Percentiles rank a stretch among this genome's conserved stretches.
phyloP scores from a whole-genome alignment of 35 echinoderm and acorn worm genomes.

The Anneissia japonica region DNA sequence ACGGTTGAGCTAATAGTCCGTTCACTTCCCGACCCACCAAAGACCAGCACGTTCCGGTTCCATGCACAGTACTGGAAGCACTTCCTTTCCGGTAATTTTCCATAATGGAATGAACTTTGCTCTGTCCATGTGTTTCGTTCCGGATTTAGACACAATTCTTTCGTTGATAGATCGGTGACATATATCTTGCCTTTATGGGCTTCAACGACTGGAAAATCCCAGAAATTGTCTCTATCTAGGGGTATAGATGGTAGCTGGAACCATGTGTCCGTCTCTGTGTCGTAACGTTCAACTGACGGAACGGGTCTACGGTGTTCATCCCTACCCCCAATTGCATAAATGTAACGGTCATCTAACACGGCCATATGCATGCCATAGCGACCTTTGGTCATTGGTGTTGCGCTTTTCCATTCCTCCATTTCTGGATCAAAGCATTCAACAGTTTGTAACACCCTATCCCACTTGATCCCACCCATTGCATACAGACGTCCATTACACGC shows the following conservation, averaged over 20 bases:
- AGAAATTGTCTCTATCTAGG: conserved; percentile 47
- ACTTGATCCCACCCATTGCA: conserved; percentile 85
- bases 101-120: conserved; percentile 35
- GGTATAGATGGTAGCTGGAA: conserved; percentile 65
- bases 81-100: conserved; percentile 64
- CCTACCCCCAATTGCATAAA: conserved; percentile 78
- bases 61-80: conserved; percentile 91
- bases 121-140: conserved; percentile 72
- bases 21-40: conserved; percentile 80
- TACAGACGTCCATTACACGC: conserved; percentile 92
- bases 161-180: conserved; percentile 82
- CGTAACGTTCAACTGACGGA: conserved; percentile 79
- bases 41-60: conserved; percentile 86
- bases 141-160: conserved; percentile 57
- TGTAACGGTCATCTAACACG: conserved; percentile 71
- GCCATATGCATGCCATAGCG: conserved; percentile 90
- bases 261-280: conserved; percentile 90
- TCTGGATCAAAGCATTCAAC: conserved; percentile 88
- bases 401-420: conserved; percentile 66
- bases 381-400: conserved; percentile 72
- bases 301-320: conserved; percentile 62
- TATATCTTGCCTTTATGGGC: conserved; percentile 73
- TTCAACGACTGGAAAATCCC: conserved; percentile 98
- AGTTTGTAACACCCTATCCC: conserved; percentile 84
- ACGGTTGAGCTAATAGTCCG: conserved; percentile 49